Base-by-base conservation (phyloP, 1,140 invertebrate genomes). In the Saxidomus purpurata region DNA sequence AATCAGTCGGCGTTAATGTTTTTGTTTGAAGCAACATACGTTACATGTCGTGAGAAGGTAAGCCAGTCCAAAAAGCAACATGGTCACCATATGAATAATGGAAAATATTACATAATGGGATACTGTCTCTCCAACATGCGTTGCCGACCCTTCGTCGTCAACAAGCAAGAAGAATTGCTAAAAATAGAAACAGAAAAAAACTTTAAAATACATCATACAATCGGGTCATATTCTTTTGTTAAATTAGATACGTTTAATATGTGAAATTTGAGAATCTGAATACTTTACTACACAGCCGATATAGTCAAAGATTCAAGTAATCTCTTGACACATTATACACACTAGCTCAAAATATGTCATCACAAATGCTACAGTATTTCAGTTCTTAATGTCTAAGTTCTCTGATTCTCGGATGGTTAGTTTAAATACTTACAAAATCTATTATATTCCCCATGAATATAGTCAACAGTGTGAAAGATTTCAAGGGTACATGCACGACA, bases 131-230 rank as follows among this genome's bases (percentile, higher is more conserved):
- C 99, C 99, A 92, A 99, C 99, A 84, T 99, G 98, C 55, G 99
- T 95, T 99, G 99, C 99, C 91, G 98, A 99, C n/a, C 99, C 99
- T 96, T 95, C 93, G 93, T 98, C 98, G 88, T 96, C 97, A 0
- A 99, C 97, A 91, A 97, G 95, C 94, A 97, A 98, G 90, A 98
- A 97, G 93, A 98, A 98, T 93, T 98, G 97, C 89, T 96, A 91
- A 80, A 95, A 95, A 59, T 91, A 63, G 40, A n/a, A n/a, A n/a
- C n/a, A 28, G 59, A 22, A 28, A 22, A 61, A 61, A 61, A n/a
- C 19, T 61, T 61, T 6, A 6, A 28, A 9, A 61, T 13, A 17
- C 9, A 63, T 11, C 9, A 11, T 52, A 52, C 47, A 19, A 52
- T 11, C 19, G 47, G 9, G 19, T 11, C 47, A 19, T 19, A 52